Conservation (phyloP, 1,140 invertebrate genomes). For the Onthophagus taurus region DNA sequence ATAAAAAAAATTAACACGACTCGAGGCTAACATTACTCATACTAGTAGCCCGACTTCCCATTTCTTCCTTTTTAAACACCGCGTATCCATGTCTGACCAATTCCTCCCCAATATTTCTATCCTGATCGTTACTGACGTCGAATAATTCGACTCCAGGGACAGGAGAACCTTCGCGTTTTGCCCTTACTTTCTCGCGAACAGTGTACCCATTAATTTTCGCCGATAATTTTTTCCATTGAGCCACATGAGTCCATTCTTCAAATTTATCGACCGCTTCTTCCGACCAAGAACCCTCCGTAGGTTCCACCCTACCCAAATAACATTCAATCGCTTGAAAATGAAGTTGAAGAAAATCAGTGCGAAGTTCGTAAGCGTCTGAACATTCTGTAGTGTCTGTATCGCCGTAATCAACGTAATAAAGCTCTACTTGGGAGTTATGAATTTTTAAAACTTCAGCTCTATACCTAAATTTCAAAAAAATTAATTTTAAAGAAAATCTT, state of each 20-base stretch:
- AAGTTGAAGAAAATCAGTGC: slow-evolving; percentile 62
- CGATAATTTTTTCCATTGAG: slow-evolving; percentile 55
- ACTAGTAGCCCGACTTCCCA: slow-evolving; percentile 24
- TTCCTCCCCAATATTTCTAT: slow-evolving; percentile 32
- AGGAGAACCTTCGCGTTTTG: slow-evolving; percentile 47
- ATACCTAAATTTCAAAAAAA: slow-evolving; percentile 29
- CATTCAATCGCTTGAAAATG: slow-evolving; percentile 73
- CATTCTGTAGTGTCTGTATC: slow-evolving; percentile 54
- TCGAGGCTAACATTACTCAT: slow-evolving; percentile 26
- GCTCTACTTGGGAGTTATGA: slow-evolving; percentile 48
- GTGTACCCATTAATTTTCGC: slow-evolving; percentile 59
- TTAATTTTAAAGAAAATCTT: background rate
- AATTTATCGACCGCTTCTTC: slow-evolving; percentile 58
- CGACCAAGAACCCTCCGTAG: slow-evolving; percentile 44
- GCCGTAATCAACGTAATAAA: slow-evolving; percentile 76
- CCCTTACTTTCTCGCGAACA: slow-evolving; percentile 37
- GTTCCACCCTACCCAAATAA: slow-evolving; percentile 55
- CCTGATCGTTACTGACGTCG: slow-evolving; percentile 36
- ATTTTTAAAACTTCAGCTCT: slow-evolving; percentile 48
- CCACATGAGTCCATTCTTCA: slow-evolving; percentile 52
- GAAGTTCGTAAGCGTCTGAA: slow-evolving; percentile 55
- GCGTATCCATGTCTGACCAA: slow-evolving; percentile 32
- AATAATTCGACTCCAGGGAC: slow-evolving; percentile 54
- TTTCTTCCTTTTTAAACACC: slow-evolving; percentile 25
- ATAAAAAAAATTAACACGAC: too few relatives aligned